A percentile compares a stretch with the other conserved stretches of the same genome.
These are phyloP conservation scores for Phoronis australis DNA, from an alignment of 2,888 invertebrate species.

Conservation along the genomic window DNA sequence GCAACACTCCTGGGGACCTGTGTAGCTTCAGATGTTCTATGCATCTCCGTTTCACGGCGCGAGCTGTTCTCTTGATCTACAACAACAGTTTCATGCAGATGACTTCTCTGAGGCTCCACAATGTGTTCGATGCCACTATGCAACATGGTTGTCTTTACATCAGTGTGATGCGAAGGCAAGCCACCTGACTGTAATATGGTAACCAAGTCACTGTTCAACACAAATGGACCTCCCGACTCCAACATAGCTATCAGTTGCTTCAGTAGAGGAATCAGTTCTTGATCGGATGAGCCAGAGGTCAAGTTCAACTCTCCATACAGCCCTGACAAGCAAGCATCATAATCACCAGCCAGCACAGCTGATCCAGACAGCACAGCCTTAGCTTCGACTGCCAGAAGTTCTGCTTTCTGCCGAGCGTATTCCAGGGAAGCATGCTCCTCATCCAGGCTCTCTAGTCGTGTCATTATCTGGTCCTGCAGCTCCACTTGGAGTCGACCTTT, in stretches of 20 bases:
- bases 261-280: slow-evolving; percentile 43
- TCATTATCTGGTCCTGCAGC: slow-evolving; percentile 37
- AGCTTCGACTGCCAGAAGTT: slow-evolving; percentile 39
- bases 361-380: slow-evolving; percentile 34
- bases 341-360: slow-evolving; percentile 39
- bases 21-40: too few species aligned
- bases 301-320: slow-evolving; percentile 38
- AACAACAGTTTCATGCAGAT: not conserved
- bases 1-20: not conserved
- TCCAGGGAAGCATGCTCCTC: slow-evolving; percentile 37
- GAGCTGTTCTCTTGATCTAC: too few species aligned
- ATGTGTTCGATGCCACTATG: not conserved
- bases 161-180: not conserved
- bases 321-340: slow-evolving; percentile 36
- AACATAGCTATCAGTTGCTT: slow-evolving; percentile 44
- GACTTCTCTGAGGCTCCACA: not conserved
- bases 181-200: slow-evolving; percentile 29
- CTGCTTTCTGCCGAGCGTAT: slow-evolving; percentile 37
- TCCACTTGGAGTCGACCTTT: slow-evolving; percentile 35
- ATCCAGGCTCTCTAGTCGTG: slow-evolving; percentile 34
- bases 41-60: too few species aligned
- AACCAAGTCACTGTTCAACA: slow-evolving; percentile 33
- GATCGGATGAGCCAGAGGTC: slow-evolving; percentile 24
- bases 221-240: slow-evolving; percentile 43
- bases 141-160: not conserved